Conservation (phyloP, 2,797 vertebrate species). For the Lepidocolaptes lacrymiger region DNA sequence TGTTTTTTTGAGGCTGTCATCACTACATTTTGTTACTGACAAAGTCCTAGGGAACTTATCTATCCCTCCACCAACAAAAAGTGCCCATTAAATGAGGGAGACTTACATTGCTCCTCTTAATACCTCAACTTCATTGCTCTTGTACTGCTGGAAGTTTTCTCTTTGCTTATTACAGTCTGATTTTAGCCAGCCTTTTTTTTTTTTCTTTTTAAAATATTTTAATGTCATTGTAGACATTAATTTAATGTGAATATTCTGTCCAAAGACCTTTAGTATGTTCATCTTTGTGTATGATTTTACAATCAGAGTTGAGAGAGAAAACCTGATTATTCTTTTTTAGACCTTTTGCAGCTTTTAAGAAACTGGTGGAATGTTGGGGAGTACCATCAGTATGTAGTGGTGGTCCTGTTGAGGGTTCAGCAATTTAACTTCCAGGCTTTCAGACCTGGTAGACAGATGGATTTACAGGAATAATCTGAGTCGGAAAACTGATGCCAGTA, state of each 20-base stretch:
- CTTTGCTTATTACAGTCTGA: not conserved
- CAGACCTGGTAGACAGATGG: not conserved
- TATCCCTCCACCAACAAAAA: not conserved
- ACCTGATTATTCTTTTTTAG: not conserved
- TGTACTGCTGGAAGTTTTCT: not conserved
- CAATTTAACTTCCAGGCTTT: not conserved
- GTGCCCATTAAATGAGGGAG: not conserved
- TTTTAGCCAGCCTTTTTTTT: not conserved
- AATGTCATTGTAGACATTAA: not conserved
- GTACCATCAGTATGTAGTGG: not conserved
- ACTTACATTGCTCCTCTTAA: not conserved
- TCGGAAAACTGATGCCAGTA: not conserved
- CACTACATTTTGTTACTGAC: not conserved
- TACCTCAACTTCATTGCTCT: not conserved
- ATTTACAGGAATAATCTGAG: not conserved
- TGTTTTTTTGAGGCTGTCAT: not conserved
- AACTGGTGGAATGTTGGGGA: not conserved
- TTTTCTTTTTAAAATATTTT: not conserved
- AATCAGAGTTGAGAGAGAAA: not conserved
- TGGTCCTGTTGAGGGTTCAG: not conserved
- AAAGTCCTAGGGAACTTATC: not conserved
- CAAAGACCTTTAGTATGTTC: not conserved
- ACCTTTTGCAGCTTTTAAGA: not conserved
- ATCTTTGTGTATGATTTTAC: not conserved
- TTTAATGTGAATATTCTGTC: not conserved